These are phyloP conservation scores for Scartelaos histophorus DNA, from an alignment of 2,113 vertebrate genomes.

Conservation along the genomic window DNA sequence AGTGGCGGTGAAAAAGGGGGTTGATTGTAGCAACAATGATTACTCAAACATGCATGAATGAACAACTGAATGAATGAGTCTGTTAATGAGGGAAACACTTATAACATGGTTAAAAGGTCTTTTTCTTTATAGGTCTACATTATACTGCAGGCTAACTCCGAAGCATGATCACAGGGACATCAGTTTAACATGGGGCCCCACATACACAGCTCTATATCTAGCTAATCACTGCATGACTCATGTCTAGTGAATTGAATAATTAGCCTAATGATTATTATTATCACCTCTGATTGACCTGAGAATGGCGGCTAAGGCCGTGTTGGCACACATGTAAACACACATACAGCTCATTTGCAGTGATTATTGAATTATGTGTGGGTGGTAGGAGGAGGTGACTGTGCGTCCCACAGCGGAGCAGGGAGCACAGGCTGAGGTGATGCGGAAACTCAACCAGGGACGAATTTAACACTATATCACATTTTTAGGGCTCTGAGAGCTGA, in stretches of 20 bases:
- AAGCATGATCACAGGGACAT: conserved; percentile 8
- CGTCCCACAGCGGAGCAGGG: conserved; percentile 55
- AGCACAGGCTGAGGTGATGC: conserved; percentile 40
- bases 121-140: background rate
- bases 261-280: conserved; percentile 58
- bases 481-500: too few relatives aligned
- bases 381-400: conserved; percentile 58
- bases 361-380: conserved; percentile 72
- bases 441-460: conserved; percentile 1
- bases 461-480: background rate
- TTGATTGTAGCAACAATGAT: too few relatives aligned
- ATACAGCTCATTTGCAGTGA: conserved; percentile 50
- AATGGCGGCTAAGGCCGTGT: conserved; percentile 33
- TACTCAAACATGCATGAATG: too few relatives aligned
- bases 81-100: too few relatives aligned
- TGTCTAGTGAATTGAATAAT: conserved; percentile 62
- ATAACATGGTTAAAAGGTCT: background rate
- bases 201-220: conserved; percentile 29
- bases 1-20: too few relatives aligned
- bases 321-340: conserved; percentile 5
- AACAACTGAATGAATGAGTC: too few relatives aligned
- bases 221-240: conserved; percentile 53
- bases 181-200: conserved; percentile 29
- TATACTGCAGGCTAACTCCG: background rate
- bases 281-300: conserved; percentile 61